These are phyloP conservation scores for Cephus sareptanus DNA, from an alignment of 2,888 invertebrate species.

Conservation along the genomic window DNA sequence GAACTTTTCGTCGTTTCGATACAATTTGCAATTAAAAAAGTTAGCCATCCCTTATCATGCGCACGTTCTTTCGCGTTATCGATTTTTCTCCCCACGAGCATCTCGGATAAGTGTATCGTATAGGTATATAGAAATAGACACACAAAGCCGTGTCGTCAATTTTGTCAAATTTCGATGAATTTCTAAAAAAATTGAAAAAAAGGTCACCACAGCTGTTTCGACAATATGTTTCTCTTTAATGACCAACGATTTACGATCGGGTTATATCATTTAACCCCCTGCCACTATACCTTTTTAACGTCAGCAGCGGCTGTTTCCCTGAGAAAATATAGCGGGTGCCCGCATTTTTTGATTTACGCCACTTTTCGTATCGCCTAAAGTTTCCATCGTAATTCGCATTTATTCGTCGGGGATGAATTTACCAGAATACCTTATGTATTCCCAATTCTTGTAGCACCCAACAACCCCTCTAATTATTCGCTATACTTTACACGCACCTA, in stretches of 20 bases:
- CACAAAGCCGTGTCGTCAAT: neutral
- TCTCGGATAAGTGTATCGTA: neutral
- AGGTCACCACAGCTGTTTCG: neutral
- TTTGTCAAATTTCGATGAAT: neutral
- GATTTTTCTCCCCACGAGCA: neutral
- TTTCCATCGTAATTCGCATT: neutral
- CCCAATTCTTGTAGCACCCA: neutral
- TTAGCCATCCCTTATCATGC: neutral
- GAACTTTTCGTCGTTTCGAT: slow-evolving; percentile 17
- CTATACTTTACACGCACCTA: neutral
- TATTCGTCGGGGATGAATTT: neutral
- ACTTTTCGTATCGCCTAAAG: neutral
- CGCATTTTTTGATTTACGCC: neutral
- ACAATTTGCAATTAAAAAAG: slow-evolving; percentile 23
- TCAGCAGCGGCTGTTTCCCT: neutral
- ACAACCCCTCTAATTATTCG: neutral
- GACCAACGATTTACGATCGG: neutral
- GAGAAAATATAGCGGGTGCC: neutral
- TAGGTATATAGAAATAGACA: neutral
- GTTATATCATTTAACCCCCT: neutral
- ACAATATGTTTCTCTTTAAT: neutral
- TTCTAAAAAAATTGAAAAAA: neutral
- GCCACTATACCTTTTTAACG: neutral
- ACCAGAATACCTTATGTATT: neutral
- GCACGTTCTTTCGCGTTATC: neutral